Conservation (phyloP, 2,888 invertebrate genomes). For the Catocala nupta region DNA sequence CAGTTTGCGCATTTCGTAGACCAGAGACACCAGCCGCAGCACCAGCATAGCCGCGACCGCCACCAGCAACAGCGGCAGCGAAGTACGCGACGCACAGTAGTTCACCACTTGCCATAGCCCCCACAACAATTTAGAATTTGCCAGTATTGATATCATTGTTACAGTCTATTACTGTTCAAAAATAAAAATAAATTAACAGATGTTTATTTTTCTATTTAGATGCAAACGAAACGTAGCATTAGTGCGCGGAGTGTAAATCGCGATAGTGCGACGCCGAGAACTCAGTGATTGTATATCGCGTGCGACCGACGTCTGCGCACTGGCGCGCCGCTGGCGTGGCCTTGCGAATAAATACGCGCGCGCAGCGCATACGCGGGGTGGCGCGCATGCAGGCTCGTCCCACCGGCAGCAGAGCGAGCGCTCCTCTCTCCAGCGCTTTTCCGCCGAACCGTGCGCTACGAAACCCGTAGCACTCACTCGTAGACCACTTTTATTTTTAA, state of each 20-base stretch:
- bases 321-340: slow-evolving; percentile 83
- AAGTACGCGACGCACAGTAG: slow-evolving; percentile 77
- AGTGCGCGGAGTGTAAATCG: slow-evolving; percentile 75
- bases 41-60: slow-evolving; percentile 81
- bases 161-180: slow-evolving; percentile 54
- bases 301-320: slow-evolving; percentile 83
- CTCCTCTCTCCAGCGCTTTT: slow-evolving; percentile 79
- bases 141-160: slow-evolving; percentile 74
- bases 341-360: slow-evolving; percentile 84
- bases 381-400: slow-evolving; percentile 76
- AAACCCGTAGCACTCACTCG: slow-evolving; percentile 68
- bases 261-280: slow-evolving; percentile 68
- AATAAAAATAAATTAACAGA: slow-evolving; percentile 48
- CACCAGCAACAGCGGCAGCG: slow-evolving; percentile 80
- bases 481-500: slow-evolving; percentile 59
- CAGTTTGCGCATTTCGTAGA: slow-evolving; percentile 83
- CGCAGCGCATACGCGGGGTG: slow-evolving; percentile 66
- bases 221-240: slow-evolving; percentile 70
- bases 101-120: slow-evolving; percentile 81
- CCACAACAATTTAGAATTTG: slow-evolving; percentile 86
- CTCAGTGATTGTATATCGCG: slow-evolving; percentile 77
- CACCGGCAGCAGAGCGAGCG: slow-evolving; percentile 64
- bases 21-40: slow-evolving; percentile 78
- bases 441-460: slow-evolving; percentile 58
- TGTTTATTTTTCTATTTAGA: slow-evolving; percentile 51